Conservation (phyloP, 2,888 invertebrate genomes). For the Cheilosia variabilis region DNA sequence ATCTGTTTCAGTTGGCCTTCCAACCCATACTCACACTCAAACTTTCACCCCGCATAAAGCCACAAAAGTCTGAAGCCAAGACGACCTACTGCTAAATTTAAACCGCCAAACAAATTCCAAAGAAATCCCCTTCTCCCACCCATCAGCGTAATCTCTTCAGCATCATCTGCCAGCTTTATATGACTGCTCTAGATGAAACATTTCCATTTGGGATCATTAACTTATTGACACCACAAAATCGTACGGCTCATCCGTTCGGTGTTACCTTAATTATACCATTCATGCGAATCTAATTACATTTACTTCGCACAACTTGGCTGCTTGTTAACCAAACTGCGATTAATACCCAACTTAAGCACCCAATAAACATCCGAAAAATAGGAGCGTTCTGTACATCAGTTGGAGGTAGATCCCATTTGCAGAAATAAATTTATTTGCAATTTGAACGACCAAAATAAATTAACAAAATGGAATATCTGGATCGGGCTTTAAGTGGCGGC, state of each 20-base stretch:
- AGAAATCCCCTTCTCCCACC: background rate
- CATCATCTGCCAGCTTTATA: background rate
- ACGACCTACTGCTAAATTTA: too few relatives aligned
- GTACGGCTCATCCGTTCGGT: conserved; percentile 9
- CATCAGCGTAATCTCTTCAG: background rate
- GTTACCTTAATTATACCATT: conserved; percentile 27
- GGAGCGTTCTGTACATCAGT: conserved; percentile 1
- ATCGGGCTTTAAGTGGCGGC: too few relatives aligned
- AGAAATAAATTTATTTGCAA: conserved; percentile 35
- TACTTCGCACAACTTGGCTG: conserved; percentile 28
- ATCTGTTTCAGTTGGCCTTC: too few relatives aligned
- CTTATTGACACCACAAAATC: conserved; percentile 44
- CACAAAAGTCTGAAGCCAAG: too few relatives aligned
- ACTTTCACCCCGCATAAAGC: too few relatives aligned
- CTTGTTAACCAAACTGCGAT: conserved; percentile 61
- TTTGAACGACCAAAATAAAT: too few relatives aligned
- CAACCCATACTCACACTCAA: too few relatives aligned
- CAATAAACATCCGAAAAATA: conserved; percentile 63
- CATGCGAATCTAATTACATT: conserved; percentile 56
- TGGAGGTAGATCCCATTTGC: too few relatives aligned
- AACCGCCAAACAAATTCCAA: too few relatives aligned
- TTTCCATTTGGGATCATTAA: conserved; percentile 19
- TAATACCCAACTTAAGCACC: conserved; percentile 69
- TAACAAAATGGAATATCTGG: too few relatives aligned
- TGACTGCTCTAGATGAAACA: background rate